A percentile compares a stretch with the other conserved stretches of the same genome.
phyloP scores from a whole-genome alignment of 2,888 invertebrate species.

The Drosophila melanosoma region DNA sequence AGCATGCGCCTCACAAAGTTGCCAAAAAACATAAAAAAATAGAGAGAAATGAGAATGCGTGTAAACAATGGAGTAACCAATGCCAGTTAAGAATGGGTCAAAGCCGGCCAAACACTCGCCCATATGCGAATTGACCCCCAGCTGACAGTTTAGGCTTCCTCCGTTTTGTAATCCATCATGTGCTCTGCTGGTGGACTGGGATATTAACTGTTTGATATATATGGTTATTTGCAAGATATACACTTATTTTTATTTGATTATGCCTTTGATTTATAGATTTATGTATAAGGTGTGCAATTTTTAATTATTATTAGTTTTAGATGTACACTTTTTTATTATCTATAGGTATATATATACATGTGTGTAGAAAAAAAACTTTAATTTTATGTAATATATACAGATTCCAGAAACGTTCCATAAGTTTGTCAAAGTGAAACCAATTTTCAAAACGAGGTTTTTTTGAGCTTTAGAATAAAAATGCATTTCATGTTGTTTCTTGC shows the following conservation, averaged over 20 bases:
- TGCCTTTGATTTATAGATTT: background rate
- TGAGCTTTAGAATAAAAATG: background rate
- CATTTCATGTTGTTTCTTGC: background rate
- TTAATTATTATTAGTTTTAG: no score
- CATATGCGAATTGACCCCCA: constrained; percentile 2
- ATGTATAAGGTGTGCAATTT: background rate
- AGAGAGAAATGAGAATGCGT: constrained; percentile 2
- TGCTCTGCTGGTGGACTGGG: background rate
- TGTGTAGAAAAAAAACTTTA: no score
- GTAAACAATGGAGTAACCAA: constrained; percentile 42
- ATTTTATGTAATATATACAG: no score
- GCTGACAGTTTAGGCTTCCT: background rate
- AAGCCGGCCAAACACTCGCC: constrained; percentile 8
- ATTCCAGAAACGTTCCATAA: background rate
- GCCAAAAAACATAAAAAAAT: background rate
- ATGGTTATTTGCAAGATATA: background rate
- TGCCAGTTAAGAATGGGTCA: constrained; percentile 25
- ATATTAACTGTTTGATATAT: background rate
- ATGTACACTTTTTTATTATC: no score
- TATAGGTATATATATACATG: background rate
- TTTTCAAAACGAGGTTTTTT: background rate
- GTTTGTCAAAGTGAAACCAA: background rate
- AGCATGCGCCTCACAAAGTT: constrained; percentile 45
- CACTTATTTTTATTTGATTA: background rate
- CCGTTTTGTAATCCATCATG: constrained; percentile 4